Base-by-base conservation (phyloP, 2,797 vertebrate genomes). In the Masticophis lateralis region DNA sequence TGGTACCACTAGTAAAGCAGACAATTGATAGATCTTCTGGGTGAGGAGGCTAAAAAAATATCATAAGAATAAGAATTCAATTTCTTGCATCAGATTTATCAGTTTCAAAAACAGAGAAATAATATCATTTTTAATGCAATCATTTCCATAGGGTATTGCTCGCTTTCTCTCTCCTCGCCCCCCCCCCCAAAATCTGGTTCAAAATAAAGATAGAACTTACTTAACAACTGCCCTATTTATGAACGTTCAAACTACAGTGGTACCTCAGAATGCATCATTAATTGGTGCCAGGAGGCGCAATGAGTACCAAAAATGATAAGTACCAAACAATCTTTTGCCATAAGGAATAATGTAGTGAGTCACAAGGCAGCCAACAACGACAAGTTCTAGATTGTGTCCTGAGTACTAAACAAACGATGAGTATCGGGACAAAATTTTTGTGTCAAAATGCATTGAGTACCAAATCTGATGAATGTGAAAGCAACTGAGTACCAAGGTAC, bases 11-110 rank as follows among this genome's bases (percentile, higher is more conserved):
- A 16, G 98, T 98, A 90, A 98, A 98, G 96, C 98, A 98, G 92
- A 98, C 98, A 93, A 98, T 98, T 43, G 98, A 98, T n/a, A 98
- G 97, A 94, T 98, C 98, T 91, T 98, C 97, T 43, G 98, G 98
- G 51, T 92, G 96, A 8, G 98, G 98, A 91, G 98, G 98, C 98
- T 98, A 92, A 59, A 95, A 95, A 66, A 95, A 4, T 51, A 91
- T 22, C 92, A 95, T 57, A 95, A 94, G 66, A 14, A 88, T 90
- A 87, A 69, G 43, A 28, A 92, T 94, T 86, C 90, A 83, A 91
- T 93, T 51, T 92, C 69, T 28, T 94, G 88, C 57, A 94, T 89
- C 37, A 92, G 87, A 57, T 2, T 11, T 56, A 2, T 86, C 88
- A 0, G 11, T 12, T 37, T 93, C 91, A 90, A 89, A 53, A 9